Conservation (phyloP, 2,797 vertebrate genomes). For the Chrosomus eos region DNA sequence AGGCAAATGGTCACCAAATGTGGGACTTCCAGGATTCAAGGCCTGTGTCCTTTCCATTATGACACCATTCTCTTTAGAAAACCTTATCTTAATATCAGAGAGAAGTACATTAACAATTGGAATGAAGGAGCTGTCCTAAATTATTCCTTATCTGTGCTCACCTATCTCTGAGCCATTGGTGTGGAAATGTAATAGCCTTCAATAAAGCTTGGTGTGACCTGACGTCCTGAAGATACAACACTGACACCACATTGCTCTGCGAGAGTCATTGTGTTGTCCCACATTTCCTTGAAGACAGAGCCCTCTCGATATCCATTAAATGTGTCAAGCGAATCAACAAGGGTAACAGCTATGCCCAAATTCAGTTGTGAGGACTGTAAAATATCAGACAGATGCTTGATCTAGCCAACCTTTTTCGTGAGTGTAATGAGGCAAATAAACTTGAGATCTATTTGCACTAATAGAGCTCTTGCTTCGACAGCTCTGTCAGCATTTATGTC, state of each 20-base stretch:
- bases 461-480: constrained; percentile 39
- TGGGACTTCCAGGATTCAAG: neutral
- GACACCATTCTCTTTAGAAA: neutral
- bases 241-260: neutral
- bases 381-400: constrained; percentile 37
- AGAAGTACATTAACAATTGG: neutral
- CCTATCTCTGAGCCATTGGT: constrained; percentile 33
- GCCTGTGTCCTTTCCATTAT: neutral
- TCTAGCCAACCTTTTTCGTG: neutral
- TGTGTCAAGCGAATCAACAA: constrained; percentile 29
- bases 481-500: constrained; percentile 33
- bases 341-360: constrained; percentile 12
- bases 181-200: constrained; percentile 41
- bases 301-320: constrained; percentile 6
- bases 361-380: constrained; percentile 35
- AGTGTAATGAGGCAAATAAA: neutral
- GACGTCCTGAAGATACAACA: constrained; percentile 2
- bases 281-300: neutral
- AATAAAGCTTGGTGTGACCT: constrained; percentile 40
- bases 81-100: neutral
- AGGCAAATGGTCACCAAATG: neutral
- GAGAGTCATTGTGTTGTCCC: neutral
- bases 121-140: neutral
- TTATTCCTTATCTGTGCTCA: constrained; percentile 10
- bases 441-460: constrained; percentile 1